These are phyloP conservation scores for Trematomus loennbergii DNA, from an alignment of 2,113 vertebrate species.

Conservation along the genomic window DNA sequence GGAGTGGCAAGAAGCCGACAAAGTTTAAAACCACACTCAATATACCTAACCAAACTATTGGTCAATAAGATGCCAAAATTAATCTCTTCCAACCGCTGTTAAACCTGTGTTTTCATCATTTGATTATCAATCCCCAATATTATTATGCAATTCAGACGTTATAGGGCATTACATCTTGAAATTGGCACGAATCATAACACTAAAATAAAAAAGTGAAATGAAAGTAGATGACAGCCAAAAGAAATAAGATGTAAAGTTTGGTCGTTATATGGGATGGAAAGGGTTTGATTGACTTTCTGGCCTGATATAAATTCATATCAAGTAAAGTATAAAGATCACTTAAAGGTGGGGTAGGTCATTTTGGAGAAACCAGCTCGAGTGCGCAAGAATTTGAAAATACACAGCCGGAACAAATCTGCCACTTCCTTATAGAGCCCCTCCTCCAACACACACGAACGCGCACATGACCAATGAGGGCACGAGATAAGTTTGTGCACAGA, in stretches of 20 bases:
- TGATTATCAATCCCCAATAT: slow-evolving; percentile 7
- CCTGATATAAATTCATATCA: slow-evolving; percentile 7
- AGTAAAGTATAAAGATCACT: background rate
- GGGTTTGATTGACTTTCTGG: background rate
- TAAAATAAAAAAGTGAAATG: background rate
- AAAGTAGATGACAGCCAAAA: background rate
- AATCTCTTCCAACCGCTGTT: background rate
- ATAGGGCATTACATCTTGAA: slow-evolving; percentile 8
- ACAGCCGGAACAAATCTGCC: no score
- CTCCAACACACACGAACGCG: no score
- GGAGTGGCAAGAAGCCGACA: slow-evolving; percentile 33
- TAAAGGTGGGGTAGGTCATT: no score
- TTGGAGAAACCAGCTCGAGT: no score
- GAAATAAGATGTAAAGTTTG: slow-evolving; percentile 23
- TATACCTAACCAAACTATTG: background rate
- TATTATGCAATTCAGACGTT: slow-evolving; percentile 20
- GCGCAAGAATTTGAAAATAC: no score
- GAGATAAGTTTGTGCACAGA: no score
- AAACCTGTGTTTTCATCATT: slow-evolving; percentile 30
- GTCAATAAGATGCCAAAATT: no score
- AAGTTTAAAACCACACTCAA: background rate
- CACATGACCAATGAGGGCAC: no score
- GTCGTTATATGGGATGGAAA: background rate
- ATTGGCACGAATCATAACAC: background rate
- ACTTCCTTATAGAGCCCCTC: no score